Percentiles rank a stretch among this genome's conserved stretches.
Evolutionary conservation across 2,888 invertebrate species (phyloP).

Genomic region (Agrilus biguttatus): DNA sequence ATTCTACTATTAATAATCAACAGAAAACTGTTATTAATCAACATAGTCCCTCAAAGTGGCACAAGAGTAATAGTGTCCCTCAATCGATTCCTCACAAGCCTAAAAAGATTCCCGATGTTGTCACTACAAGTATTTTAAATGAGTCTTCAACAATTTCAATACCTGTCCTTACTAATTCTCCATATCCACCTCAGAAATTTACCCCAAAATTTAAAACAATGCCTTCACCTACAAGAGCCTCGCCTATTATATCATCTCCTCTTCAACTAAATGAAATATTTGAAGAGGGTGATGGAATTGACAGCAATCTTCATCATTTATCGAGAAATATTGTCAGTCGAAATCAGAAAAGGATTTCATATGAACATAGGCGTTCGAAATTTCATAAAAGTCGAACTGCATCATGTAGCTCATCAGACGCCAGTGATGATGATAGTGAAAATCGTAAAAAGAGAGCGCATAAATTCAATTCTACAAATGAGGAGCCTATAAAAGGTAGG

Average conservation of each 20-base stretch:
- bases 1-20: slow-evolving; percentile 7
- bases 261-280: slow-evolving; percentile 50
- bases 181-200: slow-evolving; percentile 18
- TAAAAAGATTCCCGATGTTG: slow-evolving; percentile 15
- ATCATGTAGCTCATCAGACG: slow-evolving; percentile 88
- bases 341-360: slow-evolving; percentile 23
- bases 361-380: slow-evolving; percentile 49
- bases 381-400: slow-evolving; percentile 63
- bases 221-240: slow-evolving; percentile 38
- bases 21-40: slow-evolving; percentile 8
- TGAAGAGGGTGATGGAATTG: slow-evolving; percentile 42
- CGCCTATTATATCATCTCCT: slow-evolving; percentile 25
- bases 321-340: slow-evolving; percentile 23
- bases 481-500: slow-evolving; percentile 30
- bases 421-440: slow-evolving; percentile 79
- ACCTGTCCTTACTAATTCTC: slow-evolving; percentile 32
- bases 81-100: slow-evolving; percentile 15
- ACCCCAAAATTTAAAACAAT: slow-evolving; percentile 41
- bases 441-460: slow-evolving; percentile 67
- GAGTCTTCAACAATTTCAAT: slow-evolving; percentile 40
- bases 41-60: slow-evolving; percentile 20
- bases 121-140: slow-evolving; percentile 32
- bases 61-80: slow-evolving; percentile 20
- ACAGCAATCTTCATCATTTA: slow-evolving; percentile 12
- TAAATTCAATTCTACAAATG: slow-evolving; percentile 43